Base-by-base conservation (phyloP, 2,797 vertebrate genomes). In the Molothrus aeneus region DNA sequence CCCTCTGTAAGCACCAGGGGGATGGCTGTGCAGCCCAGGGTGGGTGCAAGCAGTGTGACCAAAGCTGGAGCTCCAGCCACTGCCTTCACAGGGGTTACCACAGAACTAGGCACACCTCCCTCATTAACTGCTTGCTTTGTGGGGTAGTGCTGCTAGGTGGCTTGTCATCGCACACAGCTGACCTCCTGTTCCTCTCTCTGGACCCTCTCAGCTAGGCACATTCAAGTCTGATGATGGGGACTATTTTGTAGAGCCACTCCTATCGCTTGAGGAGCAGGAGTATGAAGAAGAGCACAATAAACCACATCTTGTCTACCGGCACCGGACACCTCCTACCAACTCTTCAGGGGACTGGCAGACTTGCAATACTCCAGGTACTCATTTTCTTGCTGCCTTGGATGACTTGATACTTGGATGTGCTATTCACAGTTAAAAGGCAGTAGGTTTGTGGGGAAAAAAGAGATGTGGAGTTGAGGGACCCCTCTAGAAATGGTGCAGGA, bases 201-300 rank as follows among this genome's bases (percentile, higher is more conserved):
- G 94, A 96, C 83, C 47, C 96, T 97, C 86, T 92, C 97, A 99
- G 99, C 98, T 99, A 96, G 99, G 99, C 97, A 99, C 99, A 17
- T 99, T 99, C 98, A 99, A 98, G 97, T 99, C 99, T 97, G 98
- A 99, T 9, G 99, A 99, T 90, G 99, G 98, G 97, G 99, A 99
- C 92, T 99, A 98, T 98, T 99, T 99, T 88, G 98, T 99, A 97
- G 99, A 99, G 95, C 99, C 99, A 11, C 98, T 99, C 72, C 98
- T 99, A 63, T 98, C 98, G 4, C 95, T 98, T 32, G 98, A 98
- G 96, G 99, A 98, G 57, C 98, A 98, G 95, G 97, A 98, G 87
- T 98, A 98, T 92, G 98, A 99, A 98, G 99, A 99, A 97, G 99
- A 99, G 95, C 98, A 99, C 97, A 99, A 98, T 96, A 99, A 99